Base-by-base conservation (phyloP, 2,113 vertebrate genomes). In the Chlorodrepanis virens region DNA sequence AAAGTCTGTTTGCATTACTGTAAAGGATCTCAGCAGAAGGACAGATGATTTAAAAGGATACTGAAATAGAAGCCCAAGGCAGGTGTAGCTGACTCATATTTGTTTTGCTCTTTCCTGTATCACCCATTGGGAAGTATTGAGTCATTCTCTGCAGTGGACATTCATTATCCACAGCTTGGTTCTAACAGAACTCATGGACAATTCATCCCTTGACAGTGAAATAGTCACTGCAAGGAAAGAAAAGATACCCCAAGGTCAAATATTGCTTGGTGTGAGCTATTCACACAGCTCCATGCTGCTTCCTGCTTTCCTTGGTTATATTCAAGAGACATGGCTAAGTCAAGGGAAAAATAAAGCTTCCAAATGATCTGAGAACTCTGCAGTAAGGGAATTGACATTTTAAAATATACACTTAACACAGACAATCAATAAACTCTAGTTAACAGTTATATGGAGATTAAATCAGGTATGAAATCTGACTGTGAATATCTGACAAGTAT, bases 141-240 rank as follows among this genome's bases (percentile, higher is more conserved):
- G 56, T 91, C 82, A 90, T 72, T 83, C 70, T 63, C 76, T 78
- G 49, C 69, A 60, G 64, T 50, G 79, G 60, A 90, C 77, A 95
- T 95, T 83, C 52, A 78, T 90, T 86, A 83, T 56, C 60, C 7
- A 4, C 85, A 90, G 74, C 85, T 81, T 59, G 64, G 71, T 86
- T 84, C 75, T 68, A 86, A 24, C 28, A 64, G 44, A 47, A 86
- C 56, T 75, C n/a, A 61, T 17, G 68, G 53, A 70, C 89, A 91
- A 88, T 83, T 88, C 71, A 88, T 96, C 68, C 68, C 42, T 59
- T 74, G 90, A 91, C 71, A 71, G 87, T 44, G 24, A 83, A 96
- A 82, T 7, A 93, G 64, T 45, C 35, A 49, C n/a, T 70, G 75
- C 71, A 83, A 92, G n/a, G 72, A 72, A 94, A 83, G 25, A 49